Conservation (phyloP, 2,113 vertebrate genomes). For the Macquaria ambigua region DNA sequence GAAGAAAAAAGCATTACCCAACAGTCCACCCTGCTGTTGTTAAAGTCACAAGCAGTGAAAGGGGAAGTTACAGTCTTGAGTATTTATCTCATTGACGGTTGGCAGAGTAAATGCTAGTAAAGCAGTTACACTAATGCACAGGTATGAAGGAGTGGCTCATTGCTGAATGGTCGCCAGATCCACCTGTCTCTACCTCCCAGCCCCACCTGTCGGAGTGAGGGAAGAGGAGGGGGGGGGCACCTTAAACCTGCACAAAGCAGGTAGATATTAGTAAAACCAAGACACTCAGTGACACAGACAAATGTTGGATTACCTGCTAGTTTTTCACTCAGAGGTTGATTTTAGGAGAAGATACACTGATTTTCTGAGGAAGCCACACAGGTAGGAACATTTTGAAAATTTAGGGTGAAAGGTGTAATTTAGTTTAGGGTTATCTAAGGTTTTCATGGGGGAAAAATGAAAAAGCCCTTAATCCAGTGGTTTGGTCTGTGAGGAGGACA, state of each 20-base stretch:
- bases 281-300: neutral
- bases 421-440: neutral
- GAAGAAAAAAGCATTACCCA: neutral
- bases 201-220: slow-evolving; percentile 49
- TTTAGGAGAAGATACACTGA: neutral
- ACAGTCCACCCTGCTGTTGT: neutral
- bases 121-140: slow-evolving; percentile 27
- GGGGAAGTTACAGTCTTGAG: neutral
- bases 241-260: neutral
- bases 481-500: neutral
- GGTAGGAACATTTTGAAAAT: slow-evolving; percentile 11
- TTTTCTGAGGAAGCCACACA: neutral
- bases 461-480: neutral
- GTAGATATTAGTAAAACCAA: neutral
- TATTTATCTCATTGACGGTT: slow-evolving; percentile 29
- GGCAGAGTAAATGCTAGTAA: slow-evolving; percentile 17
- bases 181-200: slow-evolving; percentile 53
- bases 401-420: neutral
- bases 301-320: neutral
- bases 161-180: slow-evolving; percentile 49
- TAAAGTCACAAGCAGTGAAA: neutral
- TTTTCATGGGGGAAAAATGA: neutral
- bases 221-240: neutral
- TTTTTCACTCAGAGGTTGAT: neutral
- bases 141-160: slow-evolving; percentile 62